Percentiles rank a stretch among this genome's conserved stretches.
These are phyloP conservation scores for Lithobates sylvaticus DNA, from an alignment of 2,797 vertebrate species.

Conservation along the genomic window DNA sequence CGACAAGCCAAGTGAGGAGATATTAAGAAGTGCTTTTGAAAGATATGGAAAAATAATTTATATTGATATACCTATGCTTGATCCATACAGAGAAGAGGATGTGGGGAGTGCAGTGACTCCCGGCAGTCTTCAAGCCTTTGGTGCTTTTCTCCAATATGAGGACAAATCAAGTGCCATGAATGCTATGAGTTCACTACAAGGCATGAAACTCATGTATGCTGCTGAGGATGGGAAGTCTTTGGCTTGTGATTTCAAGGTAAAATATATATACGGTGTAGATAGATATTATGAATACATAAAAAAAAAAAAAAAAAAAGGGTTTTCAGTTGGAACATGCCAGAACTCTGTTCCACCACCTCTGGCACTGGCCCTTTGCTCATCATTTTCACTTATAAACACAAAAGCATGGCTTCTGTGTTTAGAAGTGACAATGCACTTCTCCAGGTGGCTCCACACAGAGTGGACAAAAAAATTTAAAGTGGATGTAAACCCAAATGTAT, in stretches of 20 bases:
- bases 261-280: not conserved
- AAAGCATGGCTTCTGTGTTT: too few species aligned
- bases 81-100: constrained; percentile 73
- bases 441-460: too few species aligned
- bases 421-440: too few species aligned
- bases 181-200: constrained; percentile 72
- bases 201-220: constrained; percentile 76
- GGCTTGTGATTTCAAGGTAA: constrained; percentile 77
- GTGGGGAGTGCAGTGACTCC: constrained; percentile 65
- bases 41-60: constrained; percentile 74
- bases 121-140: constrained; percentile 71
- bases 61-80: constrained; percentile 76
- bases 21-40: constrained; percentile 72
- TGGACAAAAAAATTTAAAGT: too few species aligned
- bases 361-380: too few species aligned
- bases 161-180: constrained; percentile 68
- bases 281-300: too few species aligned
- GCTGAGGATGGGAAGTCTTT: constrained; percentile 75
- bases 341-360: too few species aligned
- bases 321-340: too few species aligned
- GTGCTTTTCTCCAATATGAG: constrained; percentile 75
- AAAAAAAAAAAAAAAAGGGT: too few species aligned
- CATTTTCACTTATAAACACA: too few species aligned
- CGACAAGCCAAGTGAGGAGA: constrained; percentile 72
- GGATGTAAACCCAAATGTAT: too few species aligned